phyloP scores from a whole-genome alignment of 1,140 invertebrate species.

The Drosophila miranda region DNA sequence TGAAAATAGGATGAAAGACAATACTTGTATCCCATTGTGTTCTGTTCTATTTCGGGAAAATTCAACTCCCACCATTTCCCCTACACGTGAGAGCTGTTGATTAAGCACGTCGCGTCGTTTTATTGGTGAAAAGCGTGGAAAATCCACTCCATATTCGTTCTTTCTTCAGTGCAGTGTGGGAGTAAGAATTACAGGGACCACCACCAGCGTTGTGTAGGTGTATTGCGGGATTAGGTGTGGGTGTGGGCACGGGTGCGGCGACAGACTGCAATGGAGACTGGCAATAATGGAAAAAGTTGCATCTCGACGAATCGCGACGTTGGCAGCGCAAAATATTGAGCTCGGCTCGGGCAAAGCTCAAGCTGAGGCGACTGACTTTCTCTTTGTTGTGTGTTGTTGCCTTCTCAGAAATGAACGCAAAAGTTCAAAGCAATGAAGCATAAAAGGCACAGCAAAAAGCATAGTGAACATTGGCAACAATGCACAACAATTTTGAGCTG shows the following conservation, averaged over 20 bases:
- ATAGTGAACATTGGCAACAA: constrained; percentile 63
- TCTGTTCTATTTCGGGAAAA: constrained; percentile 32
- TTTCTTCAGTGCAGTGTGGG: constrained; percentile 25
- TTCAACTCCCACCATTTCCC: constrained; percentile 20
- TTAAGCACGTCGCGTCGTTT: constrained; percentile 64
- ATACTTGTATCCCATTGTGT: constrained; percentile 20
- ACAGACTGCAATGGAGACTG: too few relatives aligned
- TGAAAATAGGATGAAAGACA: constrained; percentile 39
- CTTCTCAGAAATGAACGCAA: constrained; percentile 60
- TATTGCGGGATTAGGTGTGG: too few relatives aligned
- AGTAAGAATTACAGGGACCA: constrained; percentile 39
- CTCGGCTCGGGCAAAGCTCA: constrained; percentile 32
- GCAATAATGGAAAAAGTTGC: constrained; percentile 19
- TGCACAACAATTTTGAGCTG: constrained; percentile 25
- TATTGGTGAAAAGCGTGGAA: constrained; percentile 67
- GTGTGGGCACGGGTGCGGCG: constrained; percentile 21
- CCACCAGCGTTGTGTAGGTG: constrained; percentile 15
- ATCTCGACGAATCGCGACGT: constrained; percentile 13
- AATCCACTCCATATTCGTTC: constrained; percentile 26
- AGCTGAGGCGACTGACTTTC: constrained; percentile 57
- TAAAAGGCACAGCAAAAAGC: constrained; percentile 52
- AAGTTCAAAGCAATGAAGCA: constrained; percentile 79
- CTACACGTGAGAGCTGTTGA: constrained; percentile 67
- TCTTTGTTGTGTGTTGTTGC: constrained; percentile 61
- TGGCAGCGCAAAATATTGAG: constrained; percentile 8